Percentiles rank a stretch among this genome's conserved stretches.
Evolutionary conservation across 2,888 invertebrate species (phyloP).

Genomic region (Trachelus troglodyta): DNA sequence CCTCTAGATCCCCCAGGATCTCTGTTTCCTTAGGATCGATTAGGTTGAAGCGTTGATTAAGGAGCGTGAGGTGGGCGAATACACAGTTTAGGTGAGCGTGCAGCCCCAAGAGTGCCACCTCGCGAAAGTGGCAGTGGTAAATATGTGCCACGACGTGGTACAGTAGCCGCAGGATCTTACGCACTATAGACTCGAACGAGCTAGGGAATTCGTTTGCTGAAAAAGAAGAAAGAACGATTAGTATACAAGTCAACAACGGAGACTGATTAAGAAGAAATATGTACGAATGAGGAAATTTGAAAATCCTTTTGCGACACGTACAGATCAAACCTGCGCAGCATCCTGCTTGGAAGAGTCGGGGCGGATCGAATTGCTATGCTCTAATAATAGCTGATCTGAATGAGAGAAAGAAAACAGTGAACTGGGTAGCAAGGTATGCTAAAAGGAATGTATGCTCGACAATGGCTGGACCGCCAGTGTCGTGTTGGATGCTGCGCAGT

Average conservation of each 20-base stretch:
- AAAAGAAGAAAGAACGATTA: constrained; percentile 44
- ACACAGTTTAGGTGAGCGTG: constrained; percentile 98
- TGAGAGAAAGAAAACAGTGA: background rate
- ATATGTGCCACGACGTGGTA: constrained; percentile 99
- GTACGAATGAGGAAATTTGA: background rate
- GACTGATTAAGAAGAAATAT: background rate
- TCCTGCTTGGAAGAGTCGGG: background rate
- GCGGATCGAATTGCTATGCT: background rate
- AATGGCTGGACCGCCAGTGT: background rate
- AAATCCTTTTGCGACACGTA: background rate
- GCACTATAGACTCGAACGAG: constrained; percentile 93
- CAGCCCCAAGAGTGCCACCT: constrained; percentile 91
- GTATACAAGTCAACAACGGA: background rate
- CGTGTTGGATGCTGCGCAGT: background rate
- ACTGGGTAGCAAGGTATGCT: background rate
- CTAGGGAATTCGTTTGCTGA: constrained; percentile 93
- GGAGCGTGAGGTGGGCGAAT: constrained; percentile 93
- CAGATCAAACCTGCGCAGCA: background rate
- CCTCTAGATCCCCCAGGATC: constrained; percentile 90
- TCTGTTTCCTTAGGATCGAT: constrained; percentile 97
- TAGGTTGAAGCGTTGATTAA: constrained; percentile 87
- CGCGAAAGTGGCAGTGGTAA: constrained; percentile 97
- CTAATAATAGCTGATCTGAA: background rate
- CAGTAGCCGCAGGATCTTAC: constrained; percentile 95
- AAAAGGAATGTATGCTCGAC: background rate